These are phyloP conservation scores for Chironomus riparius DNA, from an alignment of 2,888 invertebrate genomes.

Conservation along the genomic window DNA sequence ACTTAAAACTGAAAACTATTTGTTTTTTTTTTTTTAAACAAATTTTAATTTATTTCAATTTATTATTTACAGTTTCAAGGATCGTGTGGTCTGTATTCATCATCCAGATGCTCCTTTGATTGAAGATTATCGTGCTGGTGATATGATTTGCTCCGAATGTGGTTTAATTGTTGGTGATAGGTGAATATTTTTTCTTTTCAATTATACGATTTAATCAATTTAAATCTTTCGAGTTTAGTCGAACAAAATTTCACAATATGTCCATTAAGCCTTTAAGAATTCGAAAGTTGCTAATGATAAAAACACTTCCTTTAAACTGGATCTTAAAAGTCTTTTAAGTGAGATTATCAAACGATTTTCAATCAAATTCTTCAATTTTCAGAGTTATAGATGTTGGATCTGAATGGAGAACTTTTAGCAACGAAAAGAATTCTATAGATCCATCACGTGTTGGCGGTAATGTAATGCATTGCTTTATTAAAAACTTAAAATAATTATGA, in stretches of 20 bases:
- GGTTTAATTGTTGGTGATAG: slow-evolving; percentile 99
- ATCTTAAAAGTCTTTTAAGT: too few relatives aligned
- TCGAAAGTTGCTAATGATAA: too few relatives aligned
- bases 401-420: slow-evolving; percentile 99
- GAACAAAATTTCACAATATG: too few relatives aligned
- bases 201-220: background rate
- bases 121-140: slow-evolving; percentile 97
- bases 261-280: too few relatives aligned
- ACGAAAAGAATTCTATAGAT: slow-evolving; percentile 93
- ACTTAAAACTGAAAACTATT: background rate
- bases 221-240: background rate
- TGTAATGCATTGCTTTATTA: too few relatives aligned
- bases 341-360: too few relatives aligned
- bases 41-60: background rate
- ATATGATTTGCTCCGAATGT: slow-evolving; percentile 98
- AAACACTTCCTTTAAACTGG: too few relatives aligned
- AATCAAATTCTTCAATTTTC: slow-evolving; percentile 27
- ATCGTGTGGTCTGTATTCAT: slow-evolving; percentile 14
- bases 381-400: slow-evolving; percentile 99
- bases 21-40: background rate
- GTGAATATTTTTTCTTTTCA: slow-evolving; percentile 43
- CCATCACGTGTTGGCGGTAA: slow-evolving; percentile 94
- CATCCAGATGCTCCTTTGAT: slow-evolving; percentile 76
- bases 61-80: background rate
- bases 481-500: too few relatives aligned